Evolutionary conservation across 1,140 invertebrate species (phyloP), one percentile per base, ranked within the genome.

Genomic region (Euura lappo): DNA sequence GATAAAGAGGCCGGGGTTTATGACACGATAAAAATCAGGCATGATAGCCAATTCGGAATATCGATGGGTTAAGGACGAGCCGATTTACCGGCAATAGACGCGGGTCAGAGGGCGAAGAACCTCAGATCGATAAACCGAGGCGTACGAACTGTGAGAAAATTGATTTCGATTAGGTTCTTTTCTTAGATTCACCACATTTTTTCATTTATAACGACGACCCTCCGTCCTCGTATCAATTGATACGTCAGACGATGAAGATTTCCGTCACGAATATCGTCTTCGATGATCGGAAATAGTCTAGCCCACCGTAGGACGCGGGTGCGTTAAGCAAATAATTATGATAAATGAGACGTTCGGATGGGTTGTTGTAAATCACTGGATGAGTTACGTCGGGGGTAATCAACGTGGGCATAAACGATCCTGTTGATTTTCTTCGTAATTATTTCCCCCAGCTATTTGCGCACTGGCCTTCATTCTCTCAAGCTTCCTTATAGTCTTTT

Each of bases 301-400:
- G 28, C 28, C 28, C 28, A 28, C 28, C 28, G 28, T 28, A 28
- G 0, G 28, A 68, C 71, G 28, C 28, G 28, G 71, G 69, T 68
- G 60, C 71, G 42, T 68, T 72, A 60, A 76, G 71, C 75, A 73
- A 76, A 76, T 76, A 72, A 74, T 71, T 72, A 76, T 74, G 75
- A 73, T 72, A 70, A 76, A 76, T 65, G 71, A 75, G 74, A 75
- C 65, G 71, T 51, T 65, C 67, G 64, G 72, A 11, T 10, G 28
- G 28, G 28, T 28, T 28, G 28, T 28, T 28, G 72, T 74, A 76
- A 76, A 76, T 76, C 75, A 76, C 65, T 28, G n/a, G 69, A 28
- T 28, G 28, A 28, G 28, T 28, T 28, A 28, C 28, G 28, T 28
- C 28, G 28, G 28, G 28, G 28, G 28, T 28, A 28, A 28, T 28